Base-by-base conservation (phyloP, 1,140 invertebrate genomes). In the Mycetomoellerius zeteki region DNA sequence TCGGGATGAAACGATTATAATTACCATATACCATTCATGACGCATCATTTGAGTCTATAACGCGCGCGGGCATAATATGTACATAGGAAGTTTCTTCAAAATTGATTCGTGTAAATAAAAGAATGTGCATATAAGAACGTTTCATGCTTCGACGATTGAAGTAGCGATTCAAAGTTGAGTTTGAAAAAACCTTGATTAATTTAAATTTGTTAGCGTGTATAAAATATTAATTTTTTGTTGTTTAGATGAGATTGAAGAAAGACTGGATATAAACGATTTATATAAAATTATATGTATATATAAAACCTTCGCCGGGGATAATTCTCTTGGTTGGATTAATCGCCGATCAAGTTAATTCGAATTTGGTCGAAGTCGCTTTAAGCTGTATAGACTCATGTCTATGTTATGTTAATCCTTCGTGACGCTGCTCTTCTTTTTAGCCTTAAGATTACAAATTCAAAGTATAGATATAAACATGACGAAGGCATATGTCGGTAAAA, bases 401-500 rank as follows among this genome's bases (percentile, higher is more conserved):
- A n/a, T n/a, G n/a, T 27, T 37, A 37, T 37, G 12, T 75, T 56
- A 75, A 75, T 75, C 16, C 5, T 62, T 21, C 16, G 33, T 33
- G 8, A 76, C 37, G 10, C 16, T 77, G 16, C 24, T 19, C n/a
- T 37, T 21, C 43, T 52, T 7, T 77, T 54, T 54, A 80, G 43
- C 30, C 60, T 80, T 80, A 80, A 16, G 16, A 80, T 69, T 80
- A 80, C 19, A 14, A 27, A 67, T 80, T n/a, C 21, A 69, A 69
- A 37, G 27, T 80, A 67, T 69, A 30, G 24, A 3, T 67, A 73
- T 73, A 80, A 80, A 54, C 47, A 67, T 47, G 77, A 80, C n/a
- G 21, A 80, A 80, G 77, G 77, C 77, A 80, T 80, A 80, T 69
- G 27, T 64, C 30, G 62, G 77, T 69, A 37, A 69, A 77, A 43